phyloP scores from a whole-genome alignment of 2,113 vertebrate species.

The Etia nguti region DNA sequence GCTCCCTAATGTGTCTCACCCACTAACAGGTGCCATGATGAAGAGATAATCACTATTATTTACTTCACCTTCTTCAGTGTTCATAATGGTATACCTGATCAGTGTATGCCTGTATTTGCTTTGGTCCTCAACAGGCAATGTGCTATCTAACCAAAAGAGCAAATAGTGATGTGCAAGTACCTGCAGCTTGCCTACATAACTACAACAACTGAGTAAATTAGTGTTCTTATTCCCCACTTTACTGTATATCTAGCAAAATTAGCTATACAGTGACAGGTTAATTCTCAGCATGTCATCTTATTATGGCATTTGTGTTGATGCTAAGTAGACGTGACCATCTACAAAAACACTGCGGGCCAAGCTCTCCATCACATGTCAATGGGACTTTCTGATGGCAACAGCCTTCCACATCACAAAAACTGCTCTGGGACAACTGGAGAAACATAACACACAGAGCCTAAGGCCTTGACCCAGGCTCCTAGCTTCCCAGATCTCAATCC shows the following conservation, averaged over 20 bases:
- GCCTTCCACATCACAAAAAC: neutral
- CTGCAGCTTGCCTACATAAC: neutral
- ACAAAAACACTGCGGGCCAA: neutral
- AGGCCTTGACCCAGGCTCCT: neutral
- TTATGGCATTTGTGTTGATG: neutral
- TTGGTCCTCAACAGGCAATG: neutral
- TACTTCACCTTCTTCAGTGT: neutral
- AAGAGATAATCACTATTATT: neutral
- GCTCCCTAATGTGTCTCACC: neutral
- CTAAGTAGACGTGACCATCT: fast-evolving
- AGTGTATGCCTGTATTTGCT: neutral
- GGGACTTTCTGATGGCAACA: neutral
- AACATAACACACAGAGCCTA: neutral
- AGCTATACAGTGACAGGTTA: neutral
- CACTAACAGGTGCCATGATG: neutral
- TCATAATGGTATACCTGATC: neutral
- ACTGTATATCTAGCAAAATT: neutral
- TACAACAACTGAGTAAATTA: neutral
- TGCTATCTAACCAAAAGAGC: neutral
- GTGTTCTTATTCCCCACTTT: neutral
- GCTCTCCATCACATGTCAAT: neutral
- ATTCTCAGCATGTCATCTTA: neutral
- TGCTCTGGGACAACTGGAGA: neutral
- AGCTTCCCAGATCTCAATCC: neutral
- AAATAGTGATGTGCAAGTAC: neutral